Evolutionary conservation across 30 jellyfish, hydroid and myxozoan genomes (phyloP).

Genomic region (Sanderia malayensis): DNA sequence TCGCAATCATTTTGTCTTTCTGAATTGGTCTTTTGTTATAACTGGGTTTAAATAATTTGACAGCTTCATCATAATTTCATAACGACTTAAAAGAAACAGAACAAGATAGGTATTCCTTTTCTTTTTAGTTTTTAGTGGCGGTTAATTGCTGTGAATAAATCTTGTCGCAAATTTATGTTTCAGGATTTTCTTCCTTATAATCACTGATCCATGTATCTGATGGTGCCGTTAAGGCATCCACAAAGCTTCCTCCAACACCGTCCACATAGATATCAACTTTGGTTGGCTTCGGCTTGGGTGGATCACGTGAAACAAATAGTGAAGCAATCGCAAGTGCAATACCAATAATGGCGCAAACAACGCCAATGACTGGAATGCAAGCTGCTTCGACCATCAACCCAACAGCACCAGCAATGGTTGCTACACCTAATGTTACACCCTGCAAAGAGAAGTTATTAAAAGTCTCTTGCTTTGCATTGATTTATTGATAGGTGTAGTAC

Average conservation of each 20-base stretch:
- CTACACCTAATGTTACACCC: constrained; percentile 56
- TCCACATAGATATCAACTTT: constrained; percentile 38
- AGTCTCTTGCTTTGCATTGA: too few relatives aligned
- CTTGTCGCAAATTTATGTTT: too few relatives aligned
- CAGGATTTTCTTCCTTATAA: constrained; percentile 44
- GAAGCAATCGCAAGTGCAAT: constrained; percentile 46
- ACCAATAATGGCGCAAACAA: constrained; percentile 58
- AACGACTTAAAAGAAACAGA: too few relatives aligned
- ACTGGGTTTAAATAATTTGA: too few relatives aligned
- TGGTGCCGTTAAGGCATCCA: constrained; percentile 22
- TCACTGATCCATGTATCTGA: constrained; percentile 31
- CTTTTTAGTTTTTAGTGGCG: too few relatives aligned
- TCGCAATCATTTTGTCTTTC: too few relatives aligned
- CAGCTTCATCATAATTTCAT: too few relatives aligned
- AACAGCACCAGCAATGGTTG: constrained; percentile 46
- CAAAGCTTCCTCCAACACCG: constrained; percentile 35
- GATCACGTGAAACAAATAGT: constrained; percentile 47
- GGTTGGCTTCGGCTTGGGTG: constrained; percentile 70
- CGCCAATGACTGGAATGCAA: constrained; percentile 49
- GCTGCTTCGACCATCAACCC: constrained; percentile 43
- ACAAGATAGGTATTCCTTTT: too few relatives aligned
- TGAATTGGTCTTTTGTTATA: too few relatives aligned
- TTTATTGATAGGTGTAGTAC: too few relatives aligned
- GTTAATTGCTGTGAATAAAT: too few relatives aligned
- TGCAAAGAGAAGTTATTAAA: not conserved